A percentile compares a stretch with the other conserved stretches of the same genome.
These are phyloP conservation scores for Sminthurinus signatus DNA, from an alignment of 1,140 invertebrate genomes.

Conservation along the genomic window DNA sequence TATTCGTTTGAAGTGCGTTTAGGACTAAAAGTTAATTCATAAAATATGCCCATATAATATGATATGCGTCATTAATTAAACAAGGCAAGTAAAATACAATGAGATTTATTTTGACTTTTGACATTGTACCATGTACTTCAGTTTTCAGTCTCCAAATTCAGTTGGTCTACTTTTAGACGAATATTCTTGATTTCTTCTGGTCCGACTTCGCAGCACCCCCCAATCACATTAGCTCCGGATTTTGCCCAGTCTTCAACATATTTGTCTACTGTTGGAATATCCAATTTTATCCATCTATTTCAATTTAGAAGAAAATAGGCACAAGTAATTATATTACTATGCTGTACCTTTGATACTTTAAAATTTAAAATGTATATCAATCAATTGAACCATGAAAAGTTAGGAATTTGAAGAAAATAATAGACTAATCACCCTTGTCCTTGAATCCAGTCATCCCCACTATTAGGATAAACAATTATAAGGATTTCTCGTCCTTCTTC, in stretches of 20 bases:
- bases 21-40: too few relatives aligned
- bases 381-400: neutral
- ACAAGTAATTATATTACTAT: neutral
- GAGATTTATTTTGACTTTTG: too few relatives aligned
- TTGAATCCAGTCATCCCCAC: slow-evolving; percentile 56
- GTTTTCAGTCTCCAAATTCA: too few relatives aligned
- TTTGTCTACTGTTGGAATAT: slow-evolving; percentile 51
- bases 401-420: neutral
- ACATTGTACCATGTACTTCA: too few relatives aligned
- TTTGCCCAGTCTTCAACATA: slow-evolving; percentile 63
- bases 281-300: slow-evolving; percentile 54
- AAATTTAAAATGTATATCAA: neutral
- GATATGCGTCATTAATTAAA: too few relatives aligned
- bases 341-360: neutral
- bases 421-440: slow-evolving; percentile 46
- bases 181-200: slow-evolving; percentile 57
- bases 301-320: neutral
- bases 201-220: slow-evolving; percentile 69
- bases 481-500: slow-evolving; percentile 46
- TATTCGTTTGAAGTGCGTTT: too few relatives aligned
- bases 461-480: slow-evolving; percentile 67
- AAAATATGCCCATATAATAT: too few relatives aligned
- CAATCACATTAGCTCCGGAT: slow-evolving; percentile 62
- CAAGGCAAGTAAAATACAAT: too few relatives aligned
- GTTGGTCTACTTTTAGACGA: slow-evolving; percentile 44